Percentiles rank a stretch among this genome's conserved stretches.
Conservation (phyloP, 2,888 invertebrate species). For the Epirrhoe alternata region DNA sequence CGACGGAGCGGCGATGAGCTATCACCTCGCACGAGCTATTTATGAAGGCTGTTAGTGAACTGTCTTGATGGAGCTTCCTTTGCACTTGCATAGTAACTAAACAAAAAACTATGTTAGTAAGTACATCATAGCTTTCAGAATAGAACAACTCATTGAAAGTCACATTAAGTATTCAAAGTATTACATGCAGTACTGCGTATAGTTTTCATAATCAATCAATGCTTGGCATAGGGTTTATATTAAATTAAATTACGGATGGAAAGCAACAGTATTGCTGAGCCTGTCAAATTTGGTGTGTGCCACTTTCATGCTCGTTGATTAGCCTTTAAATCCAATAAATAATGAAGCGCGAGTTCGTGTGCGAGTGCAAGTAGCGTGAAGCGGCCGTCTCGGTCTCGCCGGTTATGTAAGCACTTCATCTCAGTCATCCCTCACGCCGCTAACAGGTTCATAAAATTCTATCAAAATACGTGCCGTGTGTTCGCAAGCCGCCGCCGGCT, state of each 20-base stretch:
- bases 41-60: constrained; percentile 18
- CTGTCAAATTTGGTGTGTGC: no score
- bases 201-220: no score
- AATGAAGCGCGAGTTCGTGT: not conserved
- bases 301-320: no score
- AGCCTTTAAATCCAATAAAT: not conserved
- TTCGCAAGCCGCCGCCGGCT: constrained; percentile 14
- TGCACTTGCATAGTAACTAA: not conserved
- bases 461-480: constrained; percentile 30
- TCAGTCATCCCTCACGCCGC: constrained; percentile 29
- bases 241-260: no score
- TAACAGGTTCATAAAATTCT: constrained; percentile 32
- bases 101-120: not conserved
- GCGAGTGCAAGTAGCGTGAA: not conserved
- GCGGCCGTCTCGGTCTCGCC: constrained; percentile 9
- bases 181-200: no score
- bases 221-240: no score
- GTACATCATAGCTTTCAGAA: not conserved
- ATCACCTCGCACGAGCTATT: constrained; percentile 19
- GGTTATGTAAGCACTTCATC: constrained; percentile 27
- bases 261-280: no score
- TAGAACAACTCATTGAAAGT: no score
- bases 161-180: no score
- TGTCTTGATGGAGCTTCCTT: not conserved
- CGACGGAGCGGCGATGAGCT: constrained; percentile 9